These are phyloP conservation scores for Augochlorella aurata DNA, from an alignment of 2,888 invertebrate species.

Conservation along the genomic window DNA sequence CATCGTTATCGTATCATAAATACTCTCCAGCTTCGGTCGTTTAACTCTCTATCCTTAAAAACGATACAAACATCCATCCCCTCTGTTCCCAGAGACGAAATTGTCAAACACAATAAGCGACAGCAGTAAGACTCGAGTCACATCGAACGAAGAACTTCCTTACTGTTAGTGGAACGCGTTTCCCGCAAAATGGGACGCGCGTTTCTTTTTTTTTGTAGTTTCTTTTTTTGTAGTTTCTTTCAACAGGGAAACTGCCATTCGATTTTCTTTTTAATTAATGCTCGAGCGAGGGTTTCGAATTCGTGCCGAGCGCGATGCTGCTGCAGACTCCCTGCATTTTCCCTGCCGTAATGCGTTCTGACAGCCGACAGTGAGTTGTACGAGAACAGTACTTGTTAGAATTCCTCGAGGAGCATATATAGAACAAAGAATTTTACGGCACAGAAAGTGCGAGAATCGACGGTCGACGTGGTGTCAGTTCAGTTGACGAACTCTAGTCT, in stretches of 20 bases:
- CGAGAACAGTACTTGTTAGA: background rate
- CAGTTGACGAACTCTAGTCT: background rate
- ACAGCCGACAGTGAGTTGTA: background rate
- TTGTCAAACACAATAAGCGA: slow-evolving; percentile 39
- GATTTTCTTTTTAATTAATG: slow-evolving; percentile 5
- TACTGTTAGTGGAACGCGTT: slow-evolving; percentile 26
- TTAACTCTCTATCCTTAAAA: slow-evolving; percentile 33
- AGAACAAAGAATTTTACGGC: background rate
- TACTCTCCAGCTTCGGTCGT: background rate
- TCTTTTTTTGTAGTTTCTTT: background rate
- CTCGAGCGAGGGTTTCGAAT: slow-evolving; percentile 12
- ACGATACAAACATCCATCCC: slow-evolving; percentile 35
- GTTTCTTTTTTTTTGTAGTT: background rate
- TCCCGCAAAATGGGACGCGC: background rate
- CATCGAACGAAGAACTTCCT: slow-evolving; percentile 43
- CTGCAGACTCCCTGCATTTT: background rate
- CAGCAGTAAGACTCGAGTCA: slow-evolving; percentile 35
- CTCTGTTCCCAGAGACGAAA: background rate
- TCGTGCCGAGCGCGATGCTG: background rate
- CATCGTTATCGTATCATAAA: background rate
- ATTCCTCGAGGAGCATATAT: background rate
- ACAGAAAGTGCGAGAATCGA: background rate
- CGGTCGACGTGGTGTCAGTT: background rate
- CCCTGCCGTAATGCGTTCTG: background rate
- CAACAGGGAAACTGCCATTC: slow-evolving; percentile 8